phyloP scores from a whole-genome alignment of 2,888 invertebrate species.

The Cinara cedri region DNA sequence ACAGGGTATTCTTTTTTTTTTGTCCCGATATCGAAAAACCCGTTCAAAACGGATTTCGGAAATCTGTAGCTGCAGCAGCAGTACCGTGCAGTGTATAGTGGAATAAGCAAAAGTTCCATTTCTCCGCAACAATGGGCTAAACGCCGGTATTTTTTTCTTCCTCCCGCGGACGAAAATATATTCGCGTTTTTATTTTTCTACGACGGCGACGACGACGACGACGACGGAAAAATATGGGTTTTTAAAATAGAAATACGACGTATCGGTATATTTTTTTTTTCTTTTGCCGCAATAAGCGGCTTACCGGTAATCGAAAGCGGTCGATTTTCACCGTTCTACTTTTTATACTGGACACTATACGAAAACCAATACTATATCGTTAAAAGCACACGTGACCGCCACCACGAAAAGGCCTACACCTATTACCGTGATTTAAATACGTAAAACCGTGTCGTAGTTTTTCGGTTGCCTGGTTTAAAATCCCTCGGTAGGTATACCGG shows the following conservation, averaged over 20 bases:
- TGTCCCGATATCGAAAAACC: not conserved
- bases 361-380: no score
- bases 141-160: not conserved
- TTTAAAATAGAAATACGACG: not conserved
- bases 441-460: no score
- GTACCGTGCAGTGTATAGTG: not conserved
- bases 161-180: no score
- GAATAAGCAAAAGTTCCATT: not conserved
- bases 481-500: no score
- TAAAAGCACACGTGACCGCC: no score
- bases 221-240: conserved; percentile 10
- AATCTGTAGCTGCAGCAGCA: not conserved
- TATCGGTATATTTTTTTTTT: not conserved
- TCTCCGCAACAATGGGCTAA: not conserved
- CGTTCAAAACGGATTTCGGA: conserved; percentile 24
- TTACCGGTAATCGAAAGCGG: conserved; percentile 41
- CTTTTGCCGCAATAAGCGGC: conserved; percentile 17
- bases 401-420: no score
- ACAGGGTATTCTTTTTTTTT: not conserved
- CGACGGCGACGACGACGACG: no score
- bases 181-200: no score
- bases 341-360: no score
- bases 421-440: no score
- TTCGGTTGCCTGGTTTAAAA: no score
- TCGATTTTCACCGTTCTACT: not conserved